phyloP scores from a whole-genome alignment of 2,113 vertebrate species.

The Eulemur rufifrons region DNA sequence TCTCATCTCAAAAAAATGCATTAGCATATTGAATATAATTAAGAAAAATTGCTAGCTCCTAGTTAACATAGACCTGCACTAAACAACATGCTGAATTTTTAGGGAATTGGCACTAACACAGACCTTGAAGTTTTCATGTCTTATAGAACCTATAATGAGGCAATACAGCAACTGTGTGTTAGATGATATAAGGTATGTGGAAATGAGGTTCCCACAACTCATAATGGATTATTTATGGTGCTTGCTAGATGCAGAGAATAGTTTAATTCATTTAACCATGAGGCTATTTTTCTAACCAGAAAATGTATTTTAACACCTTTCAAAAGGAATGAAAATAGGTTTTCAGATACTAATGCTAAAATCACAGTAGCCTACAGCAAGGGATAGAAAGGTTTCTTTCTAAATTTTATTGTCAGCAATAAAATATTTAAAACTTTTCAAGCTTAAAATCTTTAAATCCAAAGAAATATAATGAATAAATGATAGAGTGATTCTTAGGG shows the following conservation, averaged over 20 bases:
- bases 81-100: not conserved
- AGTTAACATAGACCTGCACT: not conserved
- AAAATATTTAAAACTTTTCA: not conserved
- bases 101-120: not conserved
- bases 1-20: not conserved
- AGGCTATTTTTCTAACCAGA: not conserved
- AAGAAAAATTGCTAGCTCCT: not conserved
- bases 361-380: not conserved
- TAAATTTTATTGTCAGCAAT: not conserved
- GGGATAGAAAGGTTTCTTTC: not conserved
- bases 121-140: not conserved
- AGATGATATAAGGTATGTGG: not conserved
- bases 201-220: not conserved
- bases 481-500: not conserved
- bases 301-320: slow-evolving; percentile 36
- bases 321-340: slow-evolving; percentile 16
- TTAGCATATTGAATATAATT: not conserved
- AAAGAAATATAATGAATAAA: not conserved
- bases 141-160: not conserved
- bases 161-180: not conserved
- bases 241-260: not conserved
- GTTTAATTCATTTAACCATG: slow-evolving; percentile 27
- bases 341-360: not conserved
- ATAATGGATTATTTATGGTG: slow-evolving; percentile 22
- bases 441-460: not conserved